These are phyloP conservation scores for Notoglanidium macrostoma DNA, from an alignment of 2,797 vertebrate species.

Conservation along the genomic window DNA sequence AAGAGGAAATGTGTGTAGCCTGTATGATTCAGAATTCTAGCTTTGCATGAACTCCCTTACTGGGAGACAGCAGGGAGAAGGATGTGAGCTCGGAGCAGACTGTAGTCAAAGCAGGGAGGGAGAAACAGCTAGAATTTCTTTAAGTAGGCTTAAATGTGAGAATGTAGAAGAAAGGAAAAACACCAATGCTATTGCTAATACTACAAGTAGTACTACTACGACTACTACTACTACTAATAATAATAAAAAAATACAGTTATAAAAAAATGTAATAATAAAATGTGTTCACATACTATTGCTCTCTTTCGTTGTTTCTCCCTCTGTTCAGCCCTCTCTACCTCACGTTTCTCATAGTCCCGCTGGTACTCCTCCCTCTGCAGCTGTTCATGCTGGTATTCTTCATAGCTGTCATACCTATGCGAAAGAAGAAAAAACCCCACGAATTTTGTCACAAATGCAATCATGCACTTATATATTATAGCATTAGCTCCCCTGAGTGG, in stretches of 20 bases:
- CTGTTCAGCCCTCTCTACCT: conserved; percentile 92
- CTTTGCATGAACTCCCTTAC: conserved; percentile 67
- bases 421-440: neutral
- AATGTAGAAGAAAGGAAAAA: conserved; percentile 25
- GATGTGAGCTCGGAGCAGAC: conserved; percentile 37
- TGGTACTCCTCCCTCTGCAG: conserved; percentile 93
- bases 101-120: conserved; percentile 39
- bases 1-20: conserved; percentile 70
- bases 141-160: conserved; percentile 25
- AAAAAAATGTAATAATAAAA: conserved; percentile 13
- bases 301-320: conserved; percentile 91
- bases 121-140: conserved; percentile 35
- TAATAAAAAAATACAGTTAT: conserved; percentile 11
- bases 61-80: conserved; percentile 49
- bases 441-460: conserved; percentile 17
- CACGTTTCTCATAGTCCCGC: conserved; percentile 90
- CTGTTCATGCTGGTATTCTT: conserved; percentile 94
- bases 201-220: neutral
- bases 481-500: conserved; percentile 45
- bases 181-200: neutral
- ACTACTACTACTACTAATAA: neutral
- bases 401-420: conserved; percentile 94
- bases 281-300: conserved; percentile 87
- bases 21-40: conserved; percentile 72
- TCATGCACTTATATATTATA: conserved; percentile 28